phyloP scores from a whole-genome alignment of 37 sponge, comb jelly and placozoan species.

The Hexactinellida sp. region DNA sequence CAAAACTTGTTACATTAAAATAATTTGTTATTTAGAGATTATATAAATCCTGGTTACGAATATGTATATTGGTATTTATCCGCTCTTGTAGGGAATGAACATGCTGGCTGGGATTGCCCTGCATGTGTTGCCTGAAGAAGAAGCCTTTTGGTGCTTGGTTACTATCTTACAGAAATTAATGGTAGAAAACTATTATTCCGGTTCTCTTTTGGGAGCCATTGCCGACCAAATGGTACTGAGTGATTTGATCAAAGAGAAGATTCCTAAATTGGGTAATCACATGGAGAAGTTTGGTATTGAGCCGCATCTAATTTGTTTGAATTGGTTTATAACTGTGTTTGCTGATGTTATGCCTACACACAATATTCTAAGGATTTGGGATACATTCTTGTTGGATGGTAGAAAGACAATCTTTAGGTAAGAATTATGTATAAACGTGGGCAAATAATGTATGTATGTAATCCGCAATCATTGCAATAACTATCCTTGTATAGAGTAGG shows the following conservation, averaged over 20 bases:
- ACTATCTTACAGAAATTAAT: constrained; percentile 16
- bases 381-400: constrained; percentile 4
- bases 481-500: no score
- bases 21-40: no score
- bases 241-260: not conserved
- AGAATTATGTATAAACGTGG: no score
- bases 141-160: not conserved
- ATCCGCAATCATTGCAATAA: no score
- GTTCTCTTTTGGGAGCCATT: not conserved
- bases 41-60: no score
- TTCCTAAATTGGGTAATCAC: not conserved
- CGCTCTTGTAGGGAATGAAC: not conserved
- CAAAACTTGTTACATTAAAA: no score
- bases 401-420: constrained; percentile 6
- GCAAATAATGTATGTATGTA: no score
- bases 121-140: constrained; percentile 4
- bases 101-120: not conserved
- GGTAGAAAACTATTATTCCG: not conserved
- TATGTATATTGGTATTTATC: no score
- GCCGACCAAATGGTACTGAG: constrained; percentile 4
- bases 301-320: not conserved
- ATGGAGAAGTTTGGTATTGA: constrained; percentile 1
- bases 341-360: constrained; percentile 6
- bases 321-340: constrained; percentile 6
- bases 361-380: not conserved